Evolutionary conservation across 2,113 vertebrate genomes (phyloP).

Genomic region (Nothocercus julius): DNA sequence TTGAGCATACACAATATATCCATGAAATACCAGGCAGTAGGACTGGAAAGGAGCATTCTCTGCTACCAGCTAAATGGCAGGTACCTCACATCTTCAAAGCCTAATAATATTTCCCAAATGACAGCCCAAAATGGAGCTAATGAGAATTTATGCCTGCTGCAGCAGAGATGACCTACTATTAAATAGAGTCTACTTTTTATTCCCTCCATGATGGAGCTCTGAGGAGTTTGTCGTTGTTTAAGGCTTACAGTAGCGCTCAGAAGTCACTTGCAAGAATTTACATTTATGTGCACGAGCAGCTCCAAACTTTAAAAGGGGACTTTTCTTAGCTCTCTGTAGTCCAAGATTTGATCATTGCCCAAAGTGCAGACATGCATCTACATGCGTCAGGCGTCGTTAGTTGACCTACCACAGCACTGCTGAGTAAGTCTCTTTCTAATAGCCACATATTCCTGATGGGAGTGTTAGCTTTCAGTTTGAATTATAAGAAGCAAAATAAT

Average conservation of each 20-base stretch:
- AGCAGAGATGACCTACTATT: neutral
- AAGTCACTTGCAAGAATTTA: neutral
- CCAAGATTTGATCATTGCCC: neutral
- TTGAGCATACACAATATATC: neutral
- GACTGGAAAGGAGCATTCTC: neutral
- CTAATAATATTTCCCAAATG: neutral
- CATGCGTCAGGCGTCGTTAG: neutral
- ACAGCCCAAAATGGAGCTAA: neutral
- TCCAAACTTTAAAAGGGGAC: neutral
- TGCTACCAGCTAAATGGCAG: neutral
- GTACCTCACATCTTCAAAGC: neutral
- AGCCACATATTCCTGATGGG: fast-evolving
- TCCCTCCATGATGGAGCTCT: neutral
- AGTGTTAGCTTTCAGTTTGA: neutral
- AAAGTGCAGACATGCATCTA: neutral
- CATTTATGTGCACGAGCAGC: neutral
- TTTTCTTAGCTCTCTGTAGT: neutral
- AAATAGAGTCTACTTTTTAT: neutral
- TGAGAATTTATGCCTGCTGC: neutral
- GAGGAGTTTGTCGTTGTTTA: neutral
- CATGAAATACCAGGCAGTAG: neutral
- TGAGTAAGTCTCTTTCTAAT: neutral
- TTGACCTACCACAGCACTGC: neutral
- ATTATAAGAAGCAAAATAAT: neutral
- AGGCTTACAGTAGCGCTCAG: neutral